Evolutionary conservation across 2,113 vertebrate genomes (phyloP).

Genomic region (Phylloscopus whistleri): DNA sequence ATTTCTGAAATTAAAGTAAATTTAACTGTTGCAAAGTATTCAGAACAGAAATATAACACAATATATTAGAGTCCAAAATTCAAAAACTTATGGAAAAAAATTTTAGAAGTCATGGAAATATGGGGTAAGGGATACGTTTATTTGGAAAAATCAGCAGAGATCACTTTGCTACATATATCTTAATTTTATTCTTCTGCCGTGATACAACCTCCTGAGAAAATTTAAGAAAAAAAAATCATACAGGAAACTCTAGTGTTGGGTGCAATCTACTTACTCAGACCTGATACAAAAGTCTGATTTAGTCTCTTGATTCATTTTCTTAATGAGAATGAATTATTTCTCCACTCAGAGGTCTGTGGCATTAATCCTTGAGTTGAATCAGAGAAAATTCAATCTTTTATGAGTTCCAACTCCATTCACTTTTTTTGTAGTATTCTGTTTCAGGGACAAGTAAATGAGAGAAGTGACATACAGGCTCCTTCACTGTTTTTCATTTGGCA

Average conservation of each 20-base stretch:
- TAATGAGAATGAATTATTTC: neutral
- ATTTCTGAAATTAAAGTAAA: neutral
- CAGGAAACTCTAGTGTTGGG: neutral
- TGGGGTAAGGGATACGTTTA: accelerated
- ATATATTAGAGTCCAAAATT: neutral
- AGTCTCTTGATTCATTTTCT: neutral
- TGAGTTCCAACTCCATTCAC: neutral
- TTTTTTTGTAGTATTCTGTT: neutral
- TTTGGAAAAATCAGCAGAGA: neutral
- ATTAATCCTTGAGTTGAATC: neutral
- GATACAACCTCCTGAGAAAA: neutral
- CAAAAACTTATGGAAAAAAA: neutral
- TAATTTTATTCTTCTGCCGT: neutral
- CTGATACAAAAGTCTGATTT: neutral
- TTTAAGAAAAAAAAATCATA: neutral
- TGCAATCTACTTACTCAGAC: neutral
- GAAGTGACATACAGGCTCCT: neutral
- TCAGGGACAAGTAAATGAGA: neutral
- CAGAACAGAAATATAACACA: neutral
- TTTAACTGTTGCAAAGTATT: neutral
- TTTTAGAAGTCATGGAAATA: neutral
- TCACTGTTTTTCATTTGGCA: conserved; percentile 19
- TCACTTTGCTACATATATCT: neutral
- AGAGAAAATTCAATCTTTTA: neutral
- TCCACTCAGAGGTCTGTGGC: neutral